phyloP scores from a whole-genome alignment of 2,797 vertebrate genomes.

The Takifugu rubripes region DNA sequence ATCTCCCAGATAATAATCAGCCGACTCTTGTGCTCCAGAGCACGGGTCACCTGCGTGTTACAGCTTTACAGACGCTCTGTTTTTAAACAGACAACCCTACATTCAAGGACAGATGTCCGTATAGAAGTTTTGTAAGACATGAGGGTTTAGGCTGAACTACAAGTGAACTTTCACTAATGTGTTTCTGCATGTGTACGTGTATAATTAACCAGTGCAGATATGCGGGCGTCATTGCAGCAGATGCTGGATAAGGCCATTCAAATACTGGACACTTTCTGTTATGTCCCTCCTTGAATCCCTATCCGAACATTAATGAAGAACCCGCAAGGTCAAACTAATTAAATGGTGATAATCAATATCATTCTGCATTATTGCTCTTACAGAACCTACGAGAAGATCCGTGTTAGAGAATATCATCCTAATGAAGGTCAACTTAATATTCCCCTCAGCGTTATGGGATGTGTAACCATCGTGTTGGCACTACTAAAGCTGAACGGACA shows the following conservation, averaged over 20 bases:
- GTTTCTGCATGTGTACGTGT: constrained; percentile 21
- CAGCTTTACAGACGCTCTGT: no score
- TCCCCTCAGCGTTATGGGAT: background rate
- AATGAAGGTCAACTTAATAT: constrained; percentile 38
- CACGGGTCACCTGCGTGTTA: no score
- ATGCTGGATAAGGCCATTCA: constrained; percentile 42
- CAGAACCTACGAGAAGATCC: constrained; percentile 8
- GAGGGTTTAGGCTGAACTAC: no score
- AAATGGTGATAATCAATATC: constrained; percentile 36
- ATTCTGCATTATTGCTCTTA: constrained; percentile 6
- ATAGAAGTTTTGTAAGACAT: no score
- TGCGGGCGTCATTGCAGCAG: constrained; percentile 39
- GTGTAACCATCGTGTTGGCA: constrained; percentile 20
- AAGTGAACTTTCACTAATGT: constrained; percentile 23
- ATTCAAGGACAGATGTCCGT: no score
- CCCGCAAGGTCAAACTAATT: constrained; percentile 51
- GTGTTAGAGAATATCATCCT: background rate
- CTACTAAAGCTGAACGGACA: constrained; percentile 5
- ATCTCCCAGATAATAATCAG: no score
- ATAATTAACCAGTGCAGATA: constrained; percentile 44
- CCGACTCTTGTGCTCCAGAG: no score
- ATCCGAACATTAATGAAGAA: constrained; percentile 25
- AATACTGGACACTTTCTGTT: constrained; percentile 22
- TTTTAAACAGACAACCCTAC: no score
- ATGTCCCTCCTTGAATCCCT: constrained; percentile 29